Conservation (phyloP, 64 coral and sea anemone species). For the Pachyseris speciosa region DNA sequence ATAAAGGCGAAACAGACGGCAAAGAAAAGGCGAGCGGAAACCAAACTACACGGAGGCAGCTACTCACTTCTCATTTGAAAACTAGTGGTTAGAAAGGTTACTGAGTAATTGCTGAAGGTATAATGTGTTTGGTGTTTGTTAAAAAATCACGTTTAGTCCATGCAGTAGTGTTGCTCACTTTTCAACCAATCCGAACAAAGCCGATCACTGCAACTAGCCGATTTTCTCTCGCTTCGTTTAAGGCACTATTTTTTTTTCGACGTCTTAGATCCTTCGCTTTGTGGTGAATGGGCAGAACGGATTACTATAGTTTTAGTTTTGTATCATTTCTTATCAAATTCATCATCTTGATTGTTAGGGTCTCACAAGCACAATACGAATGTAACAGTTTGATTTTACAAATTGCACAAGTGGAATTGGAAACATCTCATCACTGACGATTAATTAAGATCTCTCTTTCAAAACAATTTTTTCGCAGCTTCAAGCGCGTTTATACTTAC, state of each 20-base stretch:
- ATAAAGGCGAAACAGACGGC: neutral
- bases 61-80: neutral
- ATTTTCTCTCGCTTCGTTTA: neutral
- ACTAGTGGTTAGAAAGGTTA: neutral
- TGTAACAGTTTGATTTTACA: neutral
- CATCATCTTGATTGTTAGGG: neutral
- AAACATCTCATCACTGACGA: no score
- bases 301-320: neutral
- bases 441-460: neutral
- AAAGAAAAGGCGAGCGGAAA: neutral
- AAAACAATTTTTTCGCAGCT: neutral
- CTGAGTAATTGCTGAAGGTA: neutral
- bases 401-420: neutral
- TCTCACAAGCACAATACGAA: neutral
- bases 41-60: neutral
- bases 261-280: no score
- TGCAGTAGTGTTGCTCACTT: neutral
- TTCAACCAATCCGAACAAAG: neutral
- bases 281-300: neutral
- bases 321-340: neutral
- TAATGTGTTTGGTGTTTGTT: neutral
- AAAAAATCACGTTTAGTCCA: neutral
- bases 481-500: conserved; percentile 15
- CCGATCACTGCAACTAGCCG: neutral
- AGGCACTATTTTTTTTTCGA: neutral